Conservation (phyloP, 2,797 vertebrate species). For the Allobates femoralis region DNA sequence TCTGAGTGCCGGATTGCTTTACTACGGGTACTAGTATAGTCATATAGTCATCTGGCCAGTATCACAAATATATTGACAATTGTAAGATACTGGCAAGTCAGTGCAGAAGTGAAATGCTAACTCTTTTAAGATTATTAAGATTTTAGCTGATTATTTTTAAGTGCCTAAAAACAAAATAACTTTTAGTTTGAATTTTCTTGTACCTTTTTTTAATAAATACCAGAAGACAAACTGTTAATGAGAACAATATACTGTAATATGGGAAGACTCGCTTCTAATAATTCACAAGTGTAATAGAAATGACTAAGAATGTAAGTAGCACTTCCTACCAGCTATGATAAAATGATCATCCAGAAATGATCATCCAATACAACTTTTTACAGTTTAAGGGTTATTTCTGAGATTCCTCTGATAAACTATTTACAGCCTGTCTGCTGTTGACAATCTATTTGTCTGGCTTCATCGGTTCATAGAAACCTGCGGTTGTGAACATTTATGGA, state of each 20-base stretch:
- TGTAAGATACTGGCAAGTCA: no score
- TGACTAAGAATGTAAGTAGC: constrained; percentile 18
- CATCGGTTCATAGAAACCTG: constrained; percentile 53
- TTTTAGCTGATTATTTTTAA: no score
- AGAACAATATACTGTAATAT: constrained; percentile 24
- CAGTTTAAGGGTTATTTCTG: constrained; percentile 19
- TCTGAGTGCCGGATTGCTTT: no score
- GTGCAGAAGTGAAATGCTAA: no score
- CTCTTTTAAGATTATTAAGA: no score
- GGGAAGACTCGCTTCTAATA: constrained; percentile 2
- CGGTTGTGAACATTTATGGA: constrained; percentile 42
- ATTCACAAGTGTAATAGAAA: constrained; percentile 42
- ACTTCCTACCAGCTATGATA: constrained; percentile 21
- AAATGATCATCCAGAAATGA: background rate
- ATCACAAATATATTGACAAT: no score
- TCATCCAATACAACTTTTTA: constrained; percentile 22
- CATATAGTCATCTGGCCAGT: no score
- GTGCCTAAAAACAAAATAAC: no score
- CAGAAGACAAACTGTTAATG: background rate
- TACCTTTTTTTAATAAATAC: background rate
- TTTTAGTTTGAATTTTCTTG: background rate
- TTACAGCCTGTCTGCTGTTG: constrained; percentile 53
- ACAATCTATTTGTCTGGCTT: constrained; percentile 55
- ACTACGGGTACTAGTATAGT: no score
- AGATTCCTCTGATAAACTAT: constrained; percentile 37